A percentile compares a stretch with the other conserved stretches of the same genome.
Conservation (phyloP, 1,140 invertebrate species). For the Halotydeus destructor region DNA sequence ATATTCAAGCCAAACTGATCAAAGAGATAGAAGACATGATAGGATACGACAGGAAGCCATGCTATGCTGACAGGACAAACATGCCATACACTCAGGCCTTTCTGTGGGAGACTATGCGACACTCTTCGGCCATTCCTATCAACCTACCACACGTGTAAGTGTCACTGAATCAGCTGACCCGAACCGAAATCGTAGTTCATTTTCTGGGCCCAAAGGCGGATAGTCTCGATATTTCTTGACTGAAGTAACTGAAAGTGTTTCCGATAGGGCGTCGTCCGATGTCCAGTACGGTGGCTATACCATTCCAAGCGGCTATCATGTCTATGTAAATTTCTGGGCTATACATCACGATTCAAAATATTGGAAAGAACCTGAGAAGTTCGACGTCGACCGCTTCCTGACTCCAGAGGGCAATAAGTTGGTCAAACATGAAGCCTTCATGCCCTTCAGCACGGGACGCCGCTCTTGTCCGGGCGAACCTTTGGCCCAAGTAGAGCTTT, state of each 20-base stretch:
- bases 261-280: no score
- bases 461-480: background rate
- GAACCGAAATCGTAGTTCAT: no score
- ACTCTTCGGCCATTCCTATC: slow-evolving; percentile 18
- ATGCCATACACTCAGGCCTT: slow-evolving; percentile 20
- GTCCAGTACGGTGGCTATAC: no score
- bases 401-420: slow-evolving; percentile 19
- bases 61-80: slow-evolving; percentile 14
- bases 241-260: no score
- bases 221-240: no score
- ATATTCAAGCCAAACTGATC: slow-evolving; percentile 21
- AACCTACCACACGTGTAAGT: slow-evolving; percentile 13
- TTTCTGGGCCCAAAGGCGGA: no score
- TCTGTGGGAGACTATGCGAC: slow-evolving; percentile 19
- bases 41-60: slow-evolving; percentile 17
- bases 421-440: slow-evolving; percentile 15
- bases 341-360: slow-evolving; percentile 39
- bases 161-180: no score
- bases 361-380: slow-evolving; percentile 45
- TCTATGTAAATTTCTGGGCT: slow-evolving; percentile 42
- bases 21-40: slow-evolving; percentile 22
- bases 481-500: background rate
- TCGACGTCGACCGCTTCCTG: slow-evolving; percentile 41
- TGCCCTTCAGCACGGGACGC: slow-evolving; percentile 18
- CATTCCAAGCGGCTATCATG: slow-evolving; percentile 21